Conservation (phyloP, 2,888 invertebrate species). For the Apotomis turbidana region DNA sequence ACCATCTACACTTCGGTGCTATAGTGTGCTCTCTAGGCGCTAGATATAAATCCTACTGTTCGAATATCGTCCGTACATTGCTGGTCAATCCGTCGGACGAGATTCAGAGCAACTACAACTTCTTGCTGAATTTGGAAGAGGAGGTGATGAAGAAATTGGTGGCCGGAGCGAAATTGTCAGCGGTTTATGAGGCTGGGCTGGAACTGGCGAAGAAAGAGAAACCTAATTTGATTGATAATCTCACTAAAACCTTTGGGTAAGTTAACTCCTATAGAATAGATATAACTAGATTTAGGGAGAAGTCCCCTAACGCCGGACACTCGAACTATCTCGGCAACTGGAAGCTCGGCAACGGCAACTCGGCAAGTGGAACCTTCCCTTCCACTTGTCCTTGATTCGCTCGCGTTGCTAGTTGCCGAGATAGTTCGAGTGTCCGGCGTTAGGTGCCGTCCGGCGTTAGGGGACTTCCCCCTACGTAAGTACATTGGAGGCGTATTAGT, state of each 20-base stretch:
- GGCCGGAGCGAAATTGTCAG: constrained; percentile 91
- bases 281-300: no score
- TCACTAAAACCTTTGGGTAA: constrained; percentile 96
- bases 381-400: no score
- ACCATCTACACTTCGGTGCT: constrained; percentile 96
- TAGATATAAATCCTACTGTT: constrained; percentile 98
- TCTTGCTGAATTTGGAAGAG: constrained; percentile 94
- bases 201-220: constrained; percentile 93
- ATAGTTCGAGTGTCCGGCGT: no score
- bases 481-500: no score
- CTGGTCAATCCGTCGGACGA: constrained; percentile 95
- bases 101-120: constrained; percentile 95
- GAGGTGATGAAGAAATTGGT: constrained; percentile 93
- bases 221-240: constrained; percentile 92
- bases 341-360: no score
- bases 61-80: constrained; percentile 97
- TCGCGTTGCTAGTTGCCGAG: no score
- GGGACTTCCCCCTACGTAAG: no score
- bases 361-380: no score
- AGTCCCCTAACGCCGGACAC: no score
- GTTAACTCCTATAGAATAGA: constrained; percentile 34
- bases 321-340: no score
- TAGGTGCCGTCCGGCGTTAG: no score
- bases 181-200: constrained; percentile 94
- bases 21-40: constrained; percentile 98